These are phyloP conservation scores for Geotrypetes seraphini DNA, from an alignment of 2,797 vertebrate genomes.

Conservation along the genomic window DNA sequence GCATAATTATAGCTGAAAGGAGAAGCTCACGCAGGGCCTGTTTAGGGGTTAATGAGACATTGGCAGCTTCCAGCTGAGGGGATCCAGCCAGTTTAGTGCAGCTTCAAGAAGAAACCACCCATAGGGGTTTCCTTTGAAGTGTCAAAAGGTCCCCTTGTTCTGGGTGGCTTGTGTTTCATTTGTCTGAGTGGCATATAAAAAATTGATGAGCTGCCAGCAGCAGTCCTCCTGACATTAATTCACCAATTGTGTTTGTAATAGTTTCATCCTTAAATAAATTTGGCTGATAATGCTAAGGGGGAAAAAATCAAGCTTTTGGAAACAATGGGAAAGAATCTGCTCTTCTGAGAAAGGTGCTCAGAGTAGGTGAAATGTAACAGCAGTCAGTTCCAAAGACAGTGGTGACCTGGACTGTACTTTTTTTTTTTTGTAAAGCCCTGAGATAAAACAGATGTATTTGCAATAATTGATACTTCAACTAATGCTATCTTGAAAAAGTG, in stretches of 20 bases:
- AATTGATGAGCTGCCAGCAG: slow-evolving; percentile 98
- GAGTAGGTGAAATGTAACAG: slow-evolving; percentile 25
- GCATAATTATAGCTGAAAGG: slow-evolving; percentile 89
- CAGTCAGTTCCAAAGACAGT: slow-evolving; percentile 42
- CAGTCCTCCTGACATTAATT: slow-evolving; percentile 88
- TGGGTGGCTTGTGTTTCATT: slow-evolving; percentile 98
- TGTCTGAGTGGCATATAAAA: slow-evolving; percentile 99
- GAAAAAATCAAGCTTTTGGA: slow-evolving; percentile 53
- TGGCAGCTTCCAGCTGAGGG: slow-evolving; percentile 89
- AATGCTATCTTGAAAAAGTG: slow-evolving; percentile 8
- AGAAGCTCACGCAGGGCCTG: slow-evolving; percentile 86
- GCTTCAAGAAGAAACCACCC: slow-evolving; percentile 97
- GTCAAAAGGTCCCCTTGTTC: slow-evolving; percentile 98
- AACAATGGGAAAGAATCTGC: slow-evolving; percentile 47
- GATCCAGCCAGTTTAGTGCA: slow-evolving; percentile 74
- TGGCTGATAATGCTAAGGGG: slow-evolving; percentile 59
- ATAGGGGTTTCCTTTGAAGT: slow-evolving; percentile 99
- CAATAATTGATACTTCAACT: too few relatives aligned
- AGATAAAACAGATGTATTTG: slow-evolving; percentile 46
- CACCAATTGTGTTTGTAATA: slow-evolving; percentile 89
- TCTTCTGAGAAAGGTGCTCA: slow-evolving; percentile 16
- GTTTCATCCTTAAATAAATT: slow-evolving; percentile 80
- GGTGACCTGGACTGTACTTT: slow-evolving; percentile 39
- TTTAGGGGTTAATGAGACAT: slow-evolving; percentile 99
- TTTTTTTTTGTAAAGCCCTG: too few relatives aligned